Percentiles rank a stretch among this genome's conserved stretches.
Evolutionary conservation across 1,140 invertebrate genomes (phyloP).

Genomic region (Trissolcus basalis): DNA sequence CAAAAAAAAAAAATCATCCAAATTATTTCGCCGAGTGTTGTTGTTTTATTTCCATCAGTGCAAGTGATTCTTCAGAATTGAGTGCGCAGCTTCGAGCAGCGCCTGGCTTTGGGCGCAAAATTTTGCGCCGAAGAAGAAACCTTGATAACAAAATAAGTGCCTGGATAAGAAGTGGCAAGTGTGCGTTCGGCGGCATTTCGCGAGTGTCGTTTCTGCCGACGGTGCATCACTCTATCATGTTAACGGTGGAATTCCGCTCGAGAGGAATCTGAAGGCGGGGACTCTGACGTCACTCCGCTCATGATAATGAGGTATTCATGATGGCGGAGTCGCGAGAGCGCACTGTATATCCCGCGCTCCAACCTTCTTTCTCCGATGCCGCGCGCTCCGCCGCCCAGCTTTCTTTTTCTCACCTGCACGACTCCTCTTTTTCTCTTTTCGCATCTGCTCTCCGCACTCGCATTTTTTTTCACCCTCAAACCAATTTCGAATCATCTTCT

Average conservation of each 20-base stretch:
- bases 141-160: background rate
- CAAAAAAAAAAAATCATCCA: too few relatives aligned
- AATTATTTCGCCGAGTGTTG: too few relatives aligned
- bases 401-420: constrained; percentile 2
- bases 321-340: constrained; percentile 83
- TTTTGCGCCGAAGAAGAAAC: too few relatives aligned
- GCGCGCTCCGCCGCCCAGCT: constrained; percentile 2
- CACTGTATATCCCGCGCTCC: constrained; percentile 50
- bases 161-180: background rate
- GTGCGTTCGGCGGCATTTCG: constrained; percentile 23
- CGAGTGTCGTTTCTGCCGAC: constrained; percentile 42
- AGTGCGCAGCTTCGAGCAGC: too few relatives aligned
- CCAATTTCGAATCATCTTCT: constrained; percentile 17
- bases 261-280: constrained; percentile 81
- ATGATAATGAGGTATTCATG: constrained; percentile 90
- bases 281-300: constrained; percentile 84
- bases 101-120: too few relatives aligned
- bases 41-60: too few relatives aligned
- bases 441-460: constrained; percentile 20
- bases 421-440: constrained; percentile 31
- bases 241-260: constrained; percentile 83
- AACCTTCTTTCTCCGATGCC: constrained; percentile 39
- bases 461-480: constrained; percentile 28
- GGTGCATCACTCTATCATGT: constrained; percentile 65
- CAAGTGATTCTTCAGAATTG: too few relatives aligned